A percentile compares a stretch with the other conserved stretches of the same genome.
Evolutionary conservation across 2,113 vertebrate genomes (phyloP).

Genomic region (Caretta caretta): DNA sequence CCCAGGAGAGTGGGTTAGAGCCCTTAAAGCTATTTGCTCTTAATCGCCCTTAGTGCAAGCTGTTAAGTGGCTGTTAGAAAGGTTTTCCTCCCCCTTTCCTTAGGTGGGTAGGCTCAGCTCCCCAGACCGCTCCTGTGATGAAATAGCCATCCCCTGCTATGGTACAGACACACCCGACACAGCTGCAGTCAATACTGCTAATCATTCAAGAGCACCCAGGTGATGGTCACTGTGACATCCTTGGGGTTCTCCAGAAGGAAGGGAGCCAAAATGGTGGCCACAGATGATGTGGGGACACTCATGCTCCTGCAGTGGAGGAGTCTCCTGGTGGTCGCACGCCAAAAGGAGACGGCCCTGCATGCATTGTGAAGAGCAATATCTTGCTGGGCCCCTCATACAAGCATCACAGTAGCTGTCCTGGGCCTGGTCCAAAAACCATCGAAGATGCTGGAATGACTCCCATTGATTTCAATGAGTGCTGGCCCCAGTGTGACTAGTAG

Average conservation of each 20-base stretch:
- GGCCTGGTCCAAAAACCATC: neutral
- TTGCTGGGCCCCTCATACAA: neutral
- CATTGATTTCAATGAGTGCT: neutral
- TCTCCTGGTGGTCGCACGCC: neutral
- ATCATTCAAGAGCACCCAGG: neutral
- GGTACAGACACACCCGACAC: neutral
- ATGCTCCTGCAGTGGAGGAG: neutral
- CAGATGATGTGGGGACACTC: neutral
- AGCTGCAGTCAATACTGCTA: neutral
- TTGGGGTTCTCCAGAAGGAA: neutral
- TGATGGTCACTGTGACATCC: neutral
- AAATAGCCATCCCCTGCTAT: neutral
- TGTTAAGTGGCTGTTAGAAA: neutral
- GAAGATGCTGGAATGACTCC: neutral
- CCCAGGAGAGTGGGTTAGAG: neutral
- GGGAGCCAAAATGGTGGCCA: neutral
- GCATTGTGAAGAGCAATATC: neutral
- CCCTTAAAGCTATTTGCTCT: neutral
- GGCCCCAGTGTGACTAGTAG: neutral
- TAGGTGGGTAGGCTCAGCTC: neutral
- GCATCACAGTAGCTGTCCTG: neutral
- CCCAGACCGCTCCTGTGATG: neutral
- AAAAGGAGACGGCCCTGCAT: neutral
- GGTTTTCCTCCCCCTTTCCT: neutral
- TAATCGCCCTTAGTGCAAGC: neutral